Base-by-base conservation (phyloP, 2,888 invertebrate species). In the Malthinus flaveolus region DNA sequence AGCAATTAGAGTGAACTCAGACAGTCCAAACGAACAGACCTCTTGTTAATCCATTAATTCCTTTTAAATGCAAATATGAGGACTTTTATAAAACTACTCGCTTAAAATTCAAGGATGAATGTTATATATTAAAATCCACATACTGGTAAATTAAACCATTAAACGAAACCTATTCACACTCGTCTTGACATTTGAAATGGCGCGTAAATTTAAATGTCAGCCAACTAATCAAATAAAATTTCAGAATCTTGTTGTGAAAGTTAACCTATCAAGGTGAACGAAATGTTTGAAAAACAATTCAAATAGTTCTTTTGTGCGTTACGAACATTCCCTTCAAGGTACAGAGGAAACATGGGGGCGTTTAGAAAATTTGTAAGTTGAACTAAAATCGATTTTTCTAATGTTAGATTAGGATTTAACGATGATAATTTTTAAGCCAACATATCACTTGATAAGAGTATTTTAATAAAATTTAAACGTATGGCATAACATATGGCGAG, bases 191-290 rank as follows among this genome's bases (percentile, higher is more conserved):
- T 23, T 23, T 23, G 23, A 3, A 23, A 23, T 23, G 23, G 23
- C 23, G 23, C 3, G 23, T 23, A 23, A 23, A 23, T 56, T 42
- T 13, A 57, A 49, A 50, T 56, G 56, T 53, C 56, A 46, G 8
- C 7, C 36, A 42, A 32, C 23, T 23, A 23, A 23, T 23, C 23
- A 23, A 23, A n/a, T n/a, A n/a, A n/a, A n/a, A n/a, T n/a, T n/a
- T n/a, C n/a, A n/a, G n/a, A 42, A 42, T 42, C 36, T 12, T 10
- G 49, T 33, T 42, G 55, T 59, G 54, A 59, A 59, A 59, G 54
- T 49, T 49, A 49, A 48, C 46, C 46, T 39, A 33, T 37, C 59
- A 59, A 59, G 59, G 59, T 58, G 46, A 53, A 48, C 31, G 31
- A 10, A 31, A 13, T 45, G 44, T 45, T 58, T 49, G 48, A 48